A percentile compares a stretch with the other conserved stretches of the same genome.
Evolutionary conservation across 2,888 invertebrate genomes (phyloP).

Genomic region (Adela reaumurella): DNA sequence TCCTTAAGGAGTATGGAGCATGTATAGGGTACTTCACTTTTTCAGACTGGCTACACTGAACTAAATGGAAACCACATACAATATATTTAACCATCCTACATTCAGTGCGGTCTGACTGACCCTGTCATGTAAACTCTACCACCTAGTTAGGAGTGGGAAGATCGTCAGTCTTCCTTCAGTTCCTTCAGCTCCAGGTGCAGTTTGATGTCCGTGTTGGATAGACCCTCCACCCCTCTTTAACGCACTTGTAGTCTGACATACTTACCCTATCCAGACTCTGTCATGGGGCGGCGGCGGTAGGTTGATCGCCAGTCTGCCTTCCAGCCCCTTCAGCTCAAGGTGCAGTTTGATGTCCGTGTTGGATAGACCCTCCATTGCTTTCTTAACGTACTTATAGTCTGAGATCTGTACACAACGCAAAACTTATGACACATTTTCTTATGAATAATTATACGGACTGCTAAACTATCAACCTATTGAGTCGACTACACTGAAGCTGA

Average conservation of each 20-base stretch:
- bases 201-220: slow-evolving; percentile 84
- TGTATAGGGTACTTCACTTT: no score
- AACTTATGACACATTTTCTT: no score
- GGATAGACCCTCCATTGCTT: slow-evolving; percentile 86
- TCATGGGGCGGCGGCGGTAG: slow-evolving; percentile 88
- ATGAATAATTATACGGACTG: no score
- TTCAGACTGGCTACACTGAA: no score
- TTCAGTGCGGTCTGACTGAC: no score
- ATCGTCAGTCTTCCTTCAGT: slow-evolving; percentile 73
- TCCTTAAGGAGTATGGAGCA: no score
- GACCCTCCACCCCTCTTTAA: slow-evolving; percentile 87
- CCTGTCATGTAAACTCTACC: no score
- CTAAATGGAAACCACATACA: no score
- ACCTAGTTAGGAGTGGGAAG: no score
- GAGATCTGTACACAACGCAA: slow-evolving; percentile 72
- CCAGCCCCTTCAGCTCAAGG: slow-evolving; percentile 76
- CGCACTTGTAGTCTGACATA: slow-evolving; percentile 65
- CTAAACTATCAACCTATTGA: no score
- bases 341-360: slow-evolving; percentile 83
- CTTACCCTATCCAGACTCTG: slow-evolving; percentile 81
- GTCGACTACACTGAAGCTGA: no score
- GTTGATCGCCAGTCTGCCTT: slow-evolving; percentile 77
- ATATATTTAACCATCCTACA: no score
- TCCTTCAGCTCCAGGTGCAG: slow-evolving; percentile 80
- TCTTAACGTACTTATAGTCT: slow-evolving; percentile 81